Percentiles rank a stretch among this genome's conserved stretches.
Evolutionary conservation across 2,888 invertebrate species (phyloP).

Genomic region (Myathropa florea): DNA sequence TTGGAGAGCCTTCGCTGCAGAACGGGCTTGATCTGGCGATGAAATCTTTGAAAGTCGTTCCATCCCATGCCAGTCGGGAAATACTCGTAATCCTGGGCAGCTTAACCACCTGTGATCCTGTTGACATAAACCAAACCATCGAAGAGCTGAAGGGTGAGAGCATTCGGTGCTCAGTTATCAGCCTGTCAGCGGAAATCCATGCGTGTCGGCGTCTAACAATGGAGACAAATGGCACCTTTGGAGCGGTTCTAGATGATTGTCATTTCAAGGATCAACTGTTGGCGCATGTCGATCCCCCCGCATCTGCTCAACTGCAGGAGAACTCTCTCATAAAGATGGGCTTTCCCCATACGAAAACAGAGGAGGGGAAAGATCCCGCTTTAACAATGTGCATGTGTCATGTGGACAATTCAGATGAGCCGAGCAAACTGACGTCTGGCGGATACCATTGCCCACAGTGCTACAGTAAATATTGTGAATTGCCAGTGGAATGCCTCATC

Average conservation of each 20-base stretch:
- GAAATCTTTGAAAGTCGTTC: constrained; percentile 91
- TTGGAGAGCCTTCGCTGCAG: constrained; percentile 97
- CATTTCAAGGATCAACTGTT: constrained; percentile 87
- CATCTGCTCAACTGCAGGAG: constrained; percentile 87
- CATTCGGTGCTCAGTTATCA: constrained; percentile 96
- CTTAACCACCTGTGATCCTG: constrained; percentile 97
- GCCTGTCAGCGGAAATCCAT: constrained; percentile 96
- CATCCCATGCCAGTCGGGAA: constrained; percentile 97
- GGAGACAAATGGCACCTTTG: constrained; percentile 93
- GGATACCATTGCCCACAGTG: constrained; percentile 97
- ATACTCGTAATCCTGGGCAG: constrained; percentile 95
- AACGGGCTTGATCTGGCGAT: constrained; percentile 95
- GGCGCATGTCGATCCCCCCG: constrained; percentile 86
- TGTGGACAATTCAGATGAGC: constrained; percentile 87
- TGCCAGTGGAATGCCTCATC: constrained; percentile 97
- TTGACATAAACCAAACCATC: constrained; percentile 93
- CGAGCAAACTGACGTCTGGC: constrained; percentile 86
- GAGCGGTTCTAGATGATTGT: constrained; percentile 91
- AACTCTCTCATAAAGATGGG: constrained; percentile 97
- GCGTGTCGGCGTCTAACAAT: constrained; percentile 93
- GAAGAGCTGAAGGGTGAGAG: constrained; percentile 88
- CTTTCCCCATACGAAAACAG: constrained; percentile 90
- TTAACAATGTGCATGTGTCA: constrained; percentile 97
- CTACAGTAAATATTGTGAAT: constrained; percentile 97
- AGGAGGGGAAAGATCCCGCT: constrained; percentile 84